Percentiles rank a stretch among this genome's conserved stretches.
These are phyloP conservation scores for Brachionus manjavacas DNA, from an alignment of 1,140 invertebrate genomes.

Conservation along the genomic window DNA sequence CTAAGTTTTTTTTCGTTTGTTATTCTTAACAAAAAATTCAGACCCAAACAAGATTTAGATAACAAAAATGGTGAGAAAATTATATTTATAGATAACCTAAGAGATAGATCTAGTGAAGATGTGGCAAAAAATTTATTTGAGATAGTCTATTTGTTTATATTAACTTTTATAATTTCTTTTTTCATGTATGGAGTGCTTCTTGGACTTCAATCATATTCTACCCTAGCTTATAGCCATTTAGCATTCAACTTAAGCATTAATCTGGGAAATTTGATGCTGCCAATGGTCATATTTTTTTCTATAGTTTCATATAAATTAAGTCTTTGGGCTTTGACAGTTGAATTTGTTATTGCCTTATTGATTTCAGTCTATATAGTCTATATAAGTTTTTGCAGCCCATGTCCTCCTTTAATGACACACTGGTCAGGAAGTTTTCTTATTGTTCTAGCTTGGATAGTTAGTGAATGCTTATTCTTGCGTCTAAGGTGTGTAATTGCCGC, in stretches of 20 bases:
- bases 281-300: not conserved
- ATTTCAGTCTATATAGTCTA: not conserved
- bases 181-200: conserved; percentile 68
- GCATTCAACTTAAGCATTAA: conserved; percentile 37
- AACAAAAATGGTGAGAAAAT: not conserved
- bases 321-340: not conserved
- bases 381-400: conserved; percentile 26
- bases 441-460: conserved; percentile 25
- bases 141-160: not conserved
- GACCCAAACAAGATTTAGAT: not conserved
- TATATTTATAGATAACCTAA: not conserved
- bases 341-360: conserved; percentile 2
- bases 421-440: not conserved
- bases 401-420: conserved; percentile 3
- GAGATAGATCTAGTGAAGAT: not conserved
- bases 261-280: conserved; percentile 10
- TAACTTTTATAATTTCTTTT: conserved; percentile 35
- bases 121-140: not conserved
- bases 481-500: conserved; percentile 19
- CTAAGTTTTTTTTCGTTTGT: conserved; percentile 10
- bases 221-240: conserved; percentile 73
- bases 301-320: not conserved
- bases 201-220: conserved; percentile 78
- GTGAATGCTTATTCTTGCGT: conserved; percentile 20
- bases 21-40: not conserved